Evolutionary conservation across 2,888 invertebrate species (phyloP).

Genomic region (Drosophila pseudotalamancana): DNA sequence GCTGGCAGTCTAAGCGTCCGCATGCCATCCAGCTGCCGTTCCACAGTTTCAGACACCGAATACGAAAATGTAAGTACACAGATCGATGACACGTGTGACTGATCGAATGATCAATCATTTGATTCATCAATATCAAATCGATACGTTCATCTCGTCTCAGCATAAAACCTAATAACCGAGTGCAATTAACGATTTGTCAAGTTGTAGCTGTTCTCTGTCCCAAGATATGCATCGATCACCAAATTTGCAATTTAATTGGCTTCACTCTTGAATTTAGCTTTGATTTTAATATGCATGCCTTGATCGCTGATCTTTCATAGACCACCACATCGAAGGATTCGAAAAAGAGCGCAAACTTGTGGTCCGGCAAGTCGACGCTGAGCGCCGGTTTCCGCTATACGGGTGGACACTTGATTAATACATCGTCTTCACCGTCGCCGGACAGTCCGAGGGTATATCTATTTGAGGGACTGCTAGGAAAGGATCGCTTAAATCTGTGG

Average conservation of each 20-base stretch:
- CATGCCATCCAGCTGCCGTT: slow-evolving; percentile 91
- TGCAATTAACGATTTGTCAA: slow-evolving; percentile 6
- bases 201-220: slow-evolving; percentile 9
- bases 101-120: slow-evolving; percentile 11
- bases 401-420: slow-evolving; percentile 93
- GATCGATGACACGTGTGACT: slow-evolving; percentile 1
- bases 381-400: slow-evolving; percentile 95
- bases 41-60: slow-evolving; percentile 97
- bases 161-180: neutral
- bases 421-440: slow-evolving; percentile 92
- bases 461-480: slow-evolving; percentile 93
- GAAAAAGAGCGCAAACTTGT: slow-evolving; percentile 94
- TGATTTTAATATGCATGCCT: slow-evolving; percentile 61
- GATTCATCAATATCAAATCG: neutral
- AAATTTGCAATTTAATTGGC: neutral
- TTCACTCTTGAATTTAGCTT: neutral
- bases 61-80: slow-evolving; percentile 91
- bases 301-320: slow-evolving; percentile 62
- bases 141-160: slow-evolving; percentile 5
- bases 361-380: slow-evolving; percentile 95
- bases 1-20: slow-evolving; percentile 86
- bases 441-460: slow-evolving; percentile 95
- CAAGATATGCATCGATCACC: slow-evolving; percentile 18
- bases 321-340: slow-evolving; percentile 86
- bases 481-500: slow-evolving; percentile 92